Base-by-base conservation (phyloP, 2,797 vertebrate genomes). In the Cirrhinus mrigala region DNA sequence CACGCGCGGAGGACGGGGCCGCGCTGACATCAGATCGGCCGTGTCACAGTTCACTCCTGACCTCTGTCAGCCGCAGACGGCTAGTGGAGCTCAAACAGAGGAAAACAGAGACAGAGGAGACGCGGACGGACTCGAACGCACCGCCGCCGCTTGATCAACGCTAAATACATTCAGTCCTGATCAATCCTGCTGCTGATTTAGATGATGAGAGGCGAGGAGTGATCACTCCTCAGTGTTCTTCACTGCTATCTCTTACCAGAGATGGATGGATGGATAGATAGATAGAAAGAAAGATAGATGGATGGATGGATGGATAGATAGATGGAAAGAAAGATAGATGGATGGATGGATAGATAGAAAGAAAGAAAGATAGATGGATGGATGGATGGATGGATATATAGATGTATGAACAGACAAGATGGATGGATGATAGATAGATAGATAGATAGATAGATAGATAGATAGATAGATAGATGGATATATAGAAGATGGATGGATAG, bases 11-110 rank as follows among this genome's bases (percentile, higher is more conserved):
- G 82, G 90, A 86, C 79, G 50, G 16, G 29, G 18, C 82, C 86
- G 88, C 87, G 81, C 78, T 87, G 91, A 92, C 90, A 90, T 90
- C 90, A 88, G 88, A 91, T 89, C 91, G 92, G 91, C 91, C 91
- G 91, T 91, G 94, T 94, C 94, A 92, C 86, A 79, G 33, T 75
- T 44, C 3, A 52, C 81, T 27, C 84, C 52, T 74, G 90, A 91
- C 93, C 92, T 92, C 92, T 84, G 88, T 86, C 86, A 79, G 64
- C 48, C 29, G 24, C 22, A 83, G 75, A 82, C 82, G 60, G 11
- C 69, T 56, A 37, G 24, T 37, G 86, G 68, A 70, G 75, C 68
- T 29, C 70, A 75, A 52, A 77, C 37, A 10, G 10, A 71, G 56
- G 60, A 74, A 60, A 71, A 73, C 48, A 54, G 16, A 54, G 40